A percentile compares a stretch with the other conserved stretches of the same genome.
These are phyloP conservation scores for Pinna nobilis DNA, from an alignment of 1,140 invertebrate genomes.

Conservation along the genomic window DNA sequence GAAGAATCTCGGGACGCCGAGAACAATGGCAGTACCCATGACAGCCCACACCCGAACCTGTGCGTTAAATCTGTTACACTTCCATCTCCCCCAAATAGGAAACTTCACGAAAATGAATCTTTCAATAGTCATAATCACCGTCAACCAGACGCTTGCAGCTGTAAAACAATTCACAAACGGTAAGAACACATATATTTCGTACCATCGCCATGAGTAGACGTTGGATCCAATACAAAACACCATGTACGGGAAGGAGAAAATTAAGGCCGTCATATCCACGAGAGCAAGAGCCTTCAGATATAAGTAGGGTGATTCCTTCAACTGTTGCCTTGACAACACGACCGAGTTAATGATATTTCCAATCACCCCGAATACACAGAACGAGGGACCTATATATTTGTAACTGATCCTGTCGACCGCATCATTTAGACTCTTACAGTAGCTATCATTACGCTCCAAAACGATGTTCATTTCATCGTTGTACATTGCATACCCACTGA, in stretches of 20 bases:
- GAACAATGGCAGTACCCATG: constrained; percentile 19
- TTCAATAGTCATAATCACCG: constrained; percentile 56
- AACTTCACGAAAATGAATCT: constrained; percentile 48
- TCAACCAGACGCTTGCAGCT: constrained; percentile 50
- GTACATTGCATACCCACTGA: no score
- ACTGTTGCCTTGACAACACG: constrained; percentile 44
- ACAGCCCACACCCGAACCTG: constrained; percentile 28
- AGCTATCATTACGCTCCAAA: no score
- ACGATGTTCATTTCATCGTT: no score
- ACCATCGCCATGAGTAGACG: constrained; percentile 33
- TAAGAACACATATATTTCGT: constrained; percentile 44
- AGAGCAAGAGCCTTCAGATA: constrained; percentile 57
- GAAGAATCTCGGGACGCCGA: constrained; percentile 49
- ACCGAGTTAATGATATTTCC: constrained; percentile 57
- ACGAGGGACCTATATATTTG: constrained; percentile 41
- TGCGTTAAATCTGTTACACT: constrained; percentile 35
- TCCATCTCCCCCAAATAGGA: constrained; percentile 39
- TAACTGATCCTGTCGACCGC: constrained; percentile 22
- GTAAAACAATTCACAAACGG: constrained; percentile 55
- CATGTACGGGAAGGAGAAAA: constrained; percentile 40
- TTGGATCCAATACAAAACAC: constrained; percentile 12
- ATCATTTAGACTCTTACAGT: no score
- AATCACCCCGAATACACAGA: constrained; percentile 57
- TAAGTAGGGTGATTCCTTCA: constrained; percentile 55
- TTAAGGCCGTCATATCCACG: constrained; percentile 51